Conservation (phyloP, 2,797 vertebrate genomes). For the Myotis planiceps region DNA sequence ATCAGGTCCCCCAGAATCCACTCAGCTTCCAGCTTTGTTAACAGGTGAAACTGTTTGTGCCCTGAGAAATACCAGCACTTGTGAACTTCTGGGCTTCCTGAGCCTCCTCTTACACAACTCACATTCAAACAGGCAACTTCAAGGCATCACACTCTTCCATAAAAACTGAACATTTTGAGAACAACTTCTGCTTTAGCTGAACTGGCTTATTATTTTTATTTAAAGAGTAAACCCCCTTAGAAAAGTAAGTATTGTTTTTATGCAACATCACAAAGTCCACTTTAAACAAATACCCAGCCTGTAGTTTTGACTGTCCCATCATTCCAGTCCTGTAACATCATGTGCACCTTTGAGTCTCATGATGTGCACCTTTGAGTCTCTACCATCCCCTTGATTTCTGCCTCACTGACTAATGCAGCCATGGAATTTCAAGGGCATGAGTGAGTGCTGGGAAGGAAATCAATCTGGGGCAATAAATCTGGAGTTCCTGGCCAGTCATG, state of each 20-base stretch:
- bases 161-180: constrained; percentile 19
- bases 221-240: not conserved
- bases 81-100: not conserved
- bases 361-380: not conserved
- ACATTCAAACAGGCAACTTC: not conserved
- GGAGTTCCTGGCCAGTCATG: not conserved
- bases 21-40: not conserved
- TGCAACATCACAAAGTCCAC: not conserved
- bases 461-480: constrained; percentile 61
- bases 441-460: constrained; percentile 33
- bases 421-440: constrained; percentile 71
- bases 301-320: not conserved
- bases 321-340: not conserved
- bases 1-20: not conserved
- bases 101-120: not conserved
- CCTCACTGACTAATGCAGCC: constrained; percentile 64
- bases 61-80: not conserved
- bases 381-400: constrained; percentile 48
- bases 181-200: not conserved
- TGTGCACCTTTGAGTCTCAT: not conserved
- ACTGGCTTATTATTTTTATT: constrained; percentile 21
- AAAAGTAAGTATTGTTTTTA: constrained; percentile 40
- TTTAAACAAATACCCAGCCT: not conserved
- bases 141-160: not conserved
- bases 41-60: not conserved